Percentiles rank a stretch among this genome's conserved stretches.
These are phyloP conservation scores for Lithophane leautieri DNA, from an alignment of 2,888 invertebrate species.

Conservation along the genomic window DNA sequence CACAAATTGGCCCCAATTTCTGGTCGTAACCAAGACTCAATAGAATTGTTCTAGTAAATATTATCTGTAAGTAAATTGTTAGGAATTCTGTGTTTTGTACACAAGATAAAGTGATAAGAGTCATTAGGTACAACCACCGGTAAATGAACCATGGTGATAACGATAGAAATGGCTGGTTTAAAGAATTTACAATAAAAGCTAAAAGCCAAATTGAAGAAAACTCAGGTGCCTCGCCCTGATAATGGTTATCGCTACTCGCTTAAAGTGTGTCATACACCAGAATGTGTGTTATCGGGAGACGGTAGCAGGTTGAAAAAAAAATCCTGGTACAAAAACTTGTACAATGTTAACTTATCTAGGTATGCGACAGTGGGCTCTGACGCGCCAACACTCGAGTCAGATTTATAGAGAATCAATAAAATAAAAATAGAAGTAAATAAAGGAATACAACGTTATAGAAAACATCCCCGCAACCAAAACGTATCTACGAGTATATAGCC, in stretches of 20 bases:
- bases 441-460: background rate
- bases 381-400: slow-evolving; percentile 43
- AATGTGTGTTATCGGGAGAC: slow-evolving; percentile 71
- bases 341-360: slow-evolving; percentile 63
- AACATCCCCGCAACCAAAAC: background rate
- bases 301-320: slow-evolving; percentile 73
- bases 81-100: slow-evolving; percentile 51
- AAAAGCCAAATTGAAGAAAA: slow-evolving; percentile 61
- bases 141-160: slow-evolving; percentile 54
- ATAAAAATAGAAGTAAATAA: slow-evolving; percentile 15
- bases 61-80: slow-evolving; percentile 59
- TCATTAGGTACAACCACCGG: slow-evolving; percentile 25
- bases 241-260: slow-evolving; percentile 74
- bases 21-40: slow-evolving; percentile 64
- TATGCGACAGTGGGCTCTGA: slow-evolving; percentile 42
- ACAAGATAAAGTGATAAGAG: slow-evolving; percentile 61
- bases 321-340: slow-evolving; percentile 51
- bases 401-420: slow-evolving; percentile 45
- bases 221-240: slow-evolving; percentile 62
- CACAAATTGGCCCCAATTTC: slow-evolving; percentile 83
- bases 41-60: slow-evolving; percentile 64
- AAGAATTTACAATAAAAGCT: slow-evolving; percentile 60
- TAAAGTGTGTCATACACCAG: slow-evolving; percentile 81
- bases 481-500: background rate
- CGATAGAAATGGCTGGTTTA: slow-evolving; percentile 50